phyloP scores from a whole-genome alignment of 2,888 invertebrate genomes.

The Ptychoptera contaminata region DNA sequence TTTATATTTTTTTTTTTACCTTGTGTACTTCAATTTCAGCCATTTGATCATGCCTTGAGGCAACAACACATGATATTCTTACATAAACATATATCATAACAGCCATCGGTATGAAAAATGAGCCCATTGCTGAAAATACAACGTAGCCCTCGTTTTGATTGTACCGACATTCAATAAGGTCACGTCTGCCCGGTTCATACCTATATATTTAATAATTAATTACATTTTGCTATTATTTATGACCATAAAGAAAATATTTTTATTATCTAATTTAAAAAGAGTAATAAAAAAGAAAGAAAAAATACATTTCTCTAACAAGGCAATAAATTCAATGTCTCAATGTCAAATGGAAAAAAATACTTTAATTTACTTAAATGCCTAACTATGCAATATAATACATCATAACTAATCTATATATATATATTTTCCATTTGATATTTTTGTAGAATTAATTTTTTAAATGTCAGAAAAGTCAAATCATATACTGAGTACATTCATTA shows the following conservation, averaged over 20 bases:
- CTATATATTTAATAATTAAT: conserved; percentile 26
- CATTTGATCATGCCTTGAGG: conserved; percentile 58
- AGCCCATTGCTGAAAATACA: conserved; percentile 88
- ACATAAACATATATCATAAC: conserved; percentile 95
- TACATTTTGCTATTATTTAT: not conserved
- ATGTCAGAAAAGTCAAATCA: too few species aligned
- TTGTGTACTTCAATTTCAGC: conserved; percentile 35
- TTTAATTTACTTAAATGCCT: too few species aligned
- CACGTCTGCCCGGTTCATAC: conserved; percentile 54
- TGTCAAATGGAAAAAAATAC: too few species aligned
- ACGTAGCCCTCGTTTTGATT: conserved; percentile 89
- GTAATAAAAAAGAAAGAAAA: not conserved
- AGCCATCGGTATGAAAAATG: conserved; percentile 87
- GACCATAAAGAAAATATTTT: not conserved
- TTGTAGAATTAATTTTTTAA: too few species aligned
- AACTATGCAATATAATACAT: too few species aligned
- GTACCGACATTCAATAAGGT: conserved; percentile 60
- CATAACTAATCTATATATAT: too few species aligned
- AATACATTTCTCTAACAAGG: too few species aligned
- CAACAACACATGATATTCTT: conserved; percentile 72
- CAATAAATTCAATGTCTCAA: too few species aligned
- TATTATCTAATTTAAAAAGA: not conserved
- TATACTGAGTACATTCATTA: too few species aligned
- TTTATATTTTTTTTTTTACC: conserved; percentile 1
- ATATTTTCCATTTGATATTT: too few species aligned